phyloP scores from a whole-genome alignment of 2,888 invertebrate species.

The Apodemia duryi region DNA sequence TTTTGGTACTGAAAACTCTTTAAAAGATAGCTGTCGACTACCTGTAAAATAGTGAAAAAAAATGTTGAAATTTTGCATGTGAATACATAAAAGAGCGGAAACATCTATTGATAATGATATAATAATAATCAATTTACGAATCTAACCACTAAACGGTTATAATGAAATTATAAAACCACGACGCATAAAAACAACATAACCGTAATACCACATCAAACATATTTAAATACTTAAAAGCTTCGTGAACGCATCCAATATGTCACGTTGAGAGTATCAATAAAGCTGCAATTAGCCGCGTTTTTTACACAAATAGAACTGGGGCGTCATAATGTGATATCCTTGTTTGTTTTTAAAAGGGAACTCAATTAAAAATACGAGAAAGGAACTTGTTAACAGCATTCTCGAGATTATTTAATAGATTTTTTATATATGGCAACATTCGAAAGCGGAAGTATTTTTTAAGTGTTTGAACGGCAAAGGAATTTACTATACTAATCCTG shows the following conservation, averaged over 20 bases:
- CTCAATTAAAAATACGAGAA: slow-evolving; percentile 38
- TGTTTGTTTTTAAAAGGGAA: slow-evolving; percentile 42
- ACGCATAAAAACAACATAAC: slow-evolving; percentile 22
- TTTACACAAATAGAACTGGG: slow-evolving; percentile 38
- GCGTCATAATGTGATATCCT: slow-evolving; percentile 47
- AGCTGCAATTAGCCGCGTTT: slow-evolving; percentile 46
- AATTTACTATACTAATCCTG: background rate
- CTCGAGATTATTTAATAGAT: slow-evolving; percentile 23
- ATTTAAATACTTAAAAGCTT: slow-evolving; percentile 38
- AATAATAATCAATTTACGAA: too few species aligned
- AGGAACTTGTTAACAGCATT: slow-evolving; percentile 34
- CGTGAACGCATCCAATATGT: slow-evolving; percentile 45
- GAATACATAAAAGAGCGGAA: too few species aligned
- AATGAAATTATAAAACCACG: slow-evolving; percentile 1
- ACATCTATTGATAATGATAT: too few species aligned
- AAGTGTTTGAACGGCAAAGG: background rate
- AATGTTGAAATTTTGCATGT: too few species aligned
- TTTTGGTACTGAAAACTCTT: slow-evolving; percentile 54
- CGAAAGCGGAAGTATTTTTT: background rate
- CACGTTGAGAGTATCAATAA: slow-evolving; percentile 52
- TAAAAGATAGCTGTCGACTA: slow-evolving; percentile 53
- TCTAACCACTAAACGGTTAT: background rate
- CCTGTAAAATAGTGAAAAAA: slow-evolving; percentile 28
- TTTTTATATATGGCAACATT: slow-evolving; percentile 17
- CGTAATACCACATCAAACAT: slow-evolving; percentile 41